These are phyloP conservation scores for Sturmia bella DNA, from an alignment of 2,888 invertebrate species.

Conservation along the genomic window DNA sequence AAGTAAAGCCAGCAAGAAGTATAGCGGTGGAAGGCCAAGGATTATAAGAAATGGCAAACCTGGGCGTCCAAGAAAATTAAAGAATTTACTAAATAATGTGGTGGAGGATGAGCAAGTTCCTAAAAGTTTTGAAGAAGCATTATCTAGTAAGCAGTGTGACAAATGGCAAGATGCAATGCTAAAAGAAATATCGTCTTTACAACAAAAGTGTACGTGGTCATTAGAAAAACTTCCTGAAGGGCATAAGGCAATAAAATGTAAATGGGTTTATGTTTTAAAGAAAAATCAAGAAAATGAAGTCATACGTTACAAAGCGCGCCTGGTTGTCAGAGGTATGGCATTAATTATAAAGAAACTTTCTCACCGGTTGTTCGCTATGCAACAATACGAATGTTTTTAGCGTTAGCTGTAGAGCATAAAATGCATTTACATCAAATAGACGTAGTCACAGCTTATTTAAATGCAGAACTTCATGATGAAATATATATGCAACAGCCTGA, in stretches of 20 bases:
- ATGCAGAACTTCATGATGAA: background rate
- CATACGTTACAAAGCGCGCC: too few species aligned
- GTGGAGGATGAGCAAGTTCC: slow-evolving; percentile 4
- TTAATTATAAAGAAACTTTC: background rate
- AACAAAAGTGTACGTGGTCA: background rate
- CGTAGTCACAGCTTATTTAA: background rate
- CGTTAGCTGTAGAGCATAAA: slow-evolving; percentile 5
- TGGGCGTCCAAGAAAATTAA: background rate
- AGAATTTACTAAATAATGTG: background rate
- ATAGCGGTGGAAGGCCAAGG: background rate
- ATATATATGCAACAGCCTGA: too few species aligned
- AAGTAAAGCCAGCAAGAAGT: background rate
- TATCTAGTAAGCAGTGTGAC: background rate
- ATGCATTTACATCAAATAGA: slow-evolving; percentile 2
- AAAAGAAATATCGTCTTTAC: slow-evolving; percentile 4
- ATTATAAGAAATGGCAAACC: background rate
- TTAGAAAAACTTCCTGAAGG: background rate
- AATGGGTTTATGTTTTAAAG: background rate
- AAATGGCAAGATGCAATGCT: slow-evolving; percentile 2
- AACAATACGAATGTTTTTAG: slow-evolving; percentile 2
- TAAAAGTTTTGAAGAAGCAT: background rate
- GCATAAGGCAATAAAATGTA: slow-evolving; percentile 4
- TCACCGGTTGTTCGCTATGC: slow-evolving; percentile 9
- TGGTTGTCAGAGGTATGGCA: background rate
- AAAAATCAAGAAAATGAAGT: background rate